Evolutionary conservation across 2,113 vertebrate genomes (phyloP), one percentile per base, ranked within the genome.

Genomic region (Bolborhynchus lineola): DNA sequence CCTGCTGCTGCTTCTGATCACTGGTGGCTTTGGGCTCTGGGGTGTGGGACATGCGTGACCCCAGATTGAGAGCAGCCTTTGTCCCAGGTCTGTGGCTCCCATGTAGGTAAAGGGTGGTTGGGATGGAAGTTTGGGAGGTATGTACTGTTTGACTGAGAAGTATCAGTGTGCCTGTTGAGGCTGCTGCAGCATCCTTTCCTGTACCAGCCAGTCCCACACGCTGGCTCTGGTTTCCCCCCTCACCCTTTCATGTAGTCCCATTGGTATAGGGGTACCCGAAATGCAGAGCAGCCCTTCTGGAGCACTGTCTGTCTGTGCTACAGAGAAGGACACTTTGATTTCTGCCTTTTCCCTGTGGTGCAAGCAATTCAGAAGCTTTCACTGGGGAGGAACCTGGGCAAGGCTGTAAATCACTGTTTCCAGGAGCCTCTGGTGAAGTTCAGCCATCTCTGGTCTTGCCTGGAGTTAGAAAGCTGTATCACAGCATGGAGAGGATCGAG

Each of bases 401-500:
- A 75, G 55, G 17, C 55, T 89, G 16, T 46, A 39, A 39, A 63
- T 42, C 0, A 1, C 37, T n/a, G 33, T 53, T 65, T 64, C 46
- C 60, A 46, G 46, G 31, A 33, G 16, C n/a, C 37, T 83, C 49
- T 78, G 64, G 42, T 49, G 41, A 42, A 29, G 63, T 33, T 88
- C 62, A 60, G 9, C 37, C 26, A 15, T 60, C 35, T 35, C 50
- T 1, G 3, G 16, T 42, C 42, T 57, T 31, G 47, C 70, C 26
- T 57, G 47, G 47, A 59, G 60, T 49, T 52, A 68, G 64, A 49
- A 63, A 72, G 49, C 25, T 21, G 13, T 65, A 55, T 19, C 13
- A 2, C 4, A 28, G 29, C 1, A 0, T 37, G 59, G 50, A 31
- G 46, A 0, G 37, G 71, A 33, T 35, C 0, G 1, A 67, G 69